Evolutionary conservation across 2,113 vertebrate genomes (phyloP), one percentile per base, ranked within the genome.

Genomic region (Catharus minimus): DNA sequence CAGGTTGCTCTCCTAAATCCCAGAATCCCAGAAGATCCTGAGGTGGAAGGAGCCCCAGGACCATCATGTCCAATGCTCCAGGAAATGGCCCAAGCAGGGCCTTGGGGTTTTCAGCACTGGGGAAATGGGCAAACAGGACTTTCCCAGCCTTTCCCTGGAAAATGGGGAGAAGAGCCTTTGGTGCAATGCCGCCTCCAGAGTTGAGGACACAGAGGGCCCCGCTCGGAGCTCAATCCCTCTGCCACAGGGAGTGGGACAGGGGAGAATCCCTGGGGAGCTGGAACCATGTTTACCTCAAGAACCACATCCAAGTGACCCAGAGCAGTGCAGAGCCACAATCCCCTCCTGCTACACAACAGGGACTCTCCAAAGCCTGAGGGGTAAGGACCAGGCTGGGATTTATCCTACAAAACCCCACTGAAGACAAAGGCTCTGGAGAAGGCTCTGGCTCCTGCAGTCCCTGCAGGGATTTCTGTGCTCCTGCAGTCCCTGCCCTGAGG

Each of bases 61-160:
- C 16, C 65, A 19, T 6, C 46, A 4, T 1, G 0, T 22, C 43
- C 43, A 41, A 0, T 2, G 0, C 26, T 12, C 9, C 13, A 46
- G 66, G 56, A 57, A 26, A 36, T 0, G 21, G 56, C 26, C 38
- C 24, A 10, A 2, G 38, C 39, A 26, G 57, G 47, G 47, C 18
- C 28, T 5, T 5, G 39, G n/a, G 11, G 6, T 3, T 27, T n/a
- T n/a, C 23, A 43, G 46, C 65, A 24, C 36, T 26, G 8, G 57
- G n/a, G 39, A 73, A 73, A 58, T 1, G 6, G 72, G 65, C 33
- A 62, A 46, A 60, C 50, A 20, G 49, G 38, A 10, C 50, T 71
- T 64, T 66, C 11, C 39, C 65, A 66, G 52, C 68, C 43, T 41
- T 47, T 80, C 11, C 30, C 28, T 30, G 33, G 12, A 23, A 56